Base-by-base conservation (phyloP, 2,797 vertebrate species). In the Pipistrellus pipistrellus region DNA sequence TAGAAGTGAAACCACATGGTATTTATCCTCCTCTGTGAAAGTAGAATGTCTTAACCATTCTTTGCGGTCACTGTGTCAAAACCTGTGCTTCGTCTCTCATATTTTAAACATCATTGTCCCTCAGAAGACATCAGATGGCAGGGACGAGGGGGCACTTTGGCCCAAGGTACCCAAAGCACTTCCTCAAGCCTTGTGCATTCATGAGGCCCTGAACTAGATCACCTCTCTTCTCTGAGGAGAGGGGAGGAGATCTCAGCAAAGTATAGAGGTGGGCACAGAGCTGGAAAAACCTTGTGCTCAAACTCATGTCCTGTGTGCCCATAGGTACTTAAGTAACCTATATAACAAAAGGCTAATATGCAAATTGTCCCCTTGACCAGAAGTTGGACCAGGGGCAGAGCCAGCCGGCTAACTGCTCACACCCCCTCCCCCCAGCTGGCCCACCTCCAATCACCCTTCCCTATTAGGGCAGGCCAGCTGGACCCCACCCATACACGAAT, bases 41-140 rank as follows among this genome's bases (percentile, higher is more conserved):
- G 75, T 89, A 92, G 71, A 64, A 64, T 32, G 32, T 69, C 92
- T 76, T 91, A 73, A 35, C 78, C 84, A 23, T 75, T 85, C 90
- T 73, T 90, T 82, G 21, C 44, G 73, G 84, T 93, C 78, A 84
- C 57, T 15, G 11, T 32, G 12, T 90, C 89, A 83, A 86, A 71
- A 85, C 71, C 87, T 53, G 48, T 35, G 57, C 82, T 66, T 95
- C 44, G 44, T 57, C 59, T 62, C 86, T 62, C 86, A 46, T 88
- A 20, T 83, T 94, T 75, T 82, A 82, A 90, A 87, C 20, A 23
- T 57, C 0, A 6, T 2, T 80, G 44, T 23, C 55, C 82, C 83
- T 95, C 84, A 59, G 69, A 85, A 80, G 80, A 88, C 18, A 27
- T 66, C 82, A 75, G 35, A 17, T 83, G 69, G 80, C 38, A 77